These are phyloP conservation scores for Callyntrura sp. DNA, from an alignment of 2,888 invertebrate species.

Conservation along the genomic window DNA sequence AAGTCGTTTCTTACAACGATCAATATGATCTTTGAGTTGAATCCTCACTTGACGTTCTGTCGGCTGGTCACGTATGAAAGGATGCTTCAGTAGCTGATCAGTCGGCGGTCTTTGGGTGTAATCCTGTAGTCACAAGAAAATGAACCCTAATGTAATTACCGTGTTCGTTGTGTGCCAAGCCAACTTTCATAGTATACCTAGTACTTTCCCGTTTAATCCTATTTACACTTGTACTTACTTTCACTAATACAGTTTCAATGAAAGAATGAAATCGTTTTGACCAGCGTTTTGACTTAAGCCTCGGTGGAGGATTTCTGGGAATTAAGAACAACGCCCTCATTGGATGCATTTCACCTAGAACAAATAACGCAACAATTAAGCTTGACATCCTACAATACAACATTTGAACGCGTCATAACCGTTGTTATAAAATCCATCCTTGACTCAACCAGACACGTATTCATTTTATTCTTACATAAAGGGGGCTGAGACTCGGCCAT, in stretches of 20 bases:
- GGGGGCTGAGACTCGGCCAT: constrained; percentile 99
- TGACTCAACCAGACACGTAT: not conserved
- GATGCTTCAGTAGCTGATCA: constrained; percentile 98
- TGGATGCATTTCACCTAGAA: constrained; percentile 88
- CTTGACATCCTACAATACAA: not conserved
- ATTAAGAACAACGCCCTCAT: constrained; percentile 99
- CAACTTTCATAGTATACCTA: not conserved
- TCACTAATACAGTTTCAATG: constrained; percentile 97
- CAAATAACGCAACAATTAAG: constrained; percentile 24
- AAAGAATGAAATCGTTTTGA: constrained; percentile 98
- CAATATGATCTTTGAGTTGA: constrained; percentile 99
- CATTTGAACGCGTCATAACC: not conserved
- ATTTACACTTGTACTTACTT: constrained; percentile 76
- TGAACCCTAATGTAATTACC: not conserved
- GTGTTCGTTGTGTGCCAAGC: not conserved
- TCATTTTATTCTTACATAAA: constrained; percentile 91
- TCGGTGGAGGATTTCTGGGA: constrained; percentile 98
- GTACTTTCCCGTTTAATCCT: too few species aligned
- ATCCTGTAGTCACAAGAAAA: constrained; percentile 89
- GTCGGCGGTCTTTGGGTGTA: constrained; percentile 99
- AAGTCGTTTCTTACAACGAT: constrained; percentile 95
- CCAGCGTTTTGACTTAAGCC: constrained; percentile 96
- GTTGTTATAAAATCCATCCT: not conserved
- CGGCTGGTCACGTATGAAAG: constrained; percentile 99
- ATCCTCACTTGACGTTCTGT: constrained; percentile 99